Conservation (phyloP, 2,113 vertebrate genomes). For the Cololabis saira region DNA sequence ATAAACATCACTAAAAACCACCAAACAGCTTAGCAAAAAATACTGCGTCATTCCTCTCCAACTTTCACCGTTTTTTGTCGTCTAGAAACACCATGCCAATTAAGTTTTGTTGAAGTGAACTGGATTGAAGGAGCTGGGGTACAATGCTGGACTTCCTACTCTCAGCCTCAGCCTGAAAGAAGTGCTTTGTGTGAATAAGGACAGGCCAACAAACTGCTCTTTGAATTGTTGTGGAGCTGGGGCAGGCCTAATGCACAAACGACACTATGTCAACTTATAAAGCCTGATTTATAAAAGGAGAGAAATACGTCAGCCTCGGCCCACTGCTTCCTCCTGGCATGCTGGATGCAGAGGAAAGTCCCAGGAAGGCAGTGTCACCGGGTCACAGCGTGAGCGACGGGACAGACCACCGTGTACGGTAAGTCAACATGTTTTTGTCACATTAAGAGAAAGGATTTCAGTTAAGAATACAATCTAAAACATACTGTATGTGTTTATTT, state of each 20-base stretch:
- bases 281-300: conserved; percentile 58
- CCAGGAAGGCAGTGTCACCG: not conserved
- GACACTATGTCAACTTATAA: conserved; percentile 62
- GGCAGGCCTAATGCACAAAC: conserved; percentile 54
- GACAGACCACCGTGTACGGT: conserved; percentile 5
- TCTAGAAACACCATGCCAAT: conserved; percentile 12
- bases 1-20: too few species aligned
- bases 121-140: conserved; percentile 7
- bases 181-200: conserved; percentile 55
- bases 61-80: not conserved
- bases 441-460: not conserved
- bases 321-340: conserved; percentile 52
- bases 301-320: conserved; percentile 37
- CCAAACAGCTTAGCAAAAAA: too few species aligned
- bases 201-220: conserved; percentile 66
- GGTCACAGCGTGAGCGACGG: not conserved
- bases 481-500: too few species aligned
- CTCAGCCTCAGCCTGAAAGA: conserved; percentile 54
- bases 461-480: too few species aligned
- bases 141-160: conserved; percentile 56
- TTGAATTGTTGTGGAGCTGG: conserved; percentile 70
- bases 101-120: conserved; percentile 17
- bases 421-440: conserved; percentile 5
- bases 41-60: not conserved
- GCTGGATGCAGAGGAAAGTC: conserved; percentile 31